Evolutionary conservation across 1,140 invertebrate genomes (phyloP), one percentile per base, ranked within the genome.

Genomic region (Brachystomella parvula): DNA sequence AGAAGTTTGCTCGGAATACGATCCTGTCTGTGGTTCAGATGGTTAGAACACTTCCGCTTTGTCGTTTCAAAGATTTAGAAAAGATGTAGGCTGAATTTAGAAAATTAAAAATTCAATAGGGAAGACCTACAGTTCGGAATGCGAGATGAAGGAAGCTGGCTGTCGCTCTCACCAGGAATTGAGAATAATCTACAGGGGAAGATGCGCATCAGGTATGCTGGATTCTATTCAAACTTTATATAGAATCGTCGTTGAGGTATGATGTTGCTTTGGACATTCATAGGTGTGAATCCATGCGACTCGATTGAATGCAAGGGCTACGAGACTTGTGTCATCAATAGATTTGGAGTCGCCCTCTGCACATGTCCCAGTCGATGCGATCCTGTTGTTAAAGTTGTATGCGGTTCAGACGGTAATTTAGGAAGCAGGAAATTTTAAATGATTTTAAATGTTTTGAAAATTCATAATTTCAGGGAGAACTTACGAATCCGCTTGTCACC

Each of bases 281-380:
- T n/a, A 91, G 90, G 87, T 53, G 82, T 86, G 33, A 92, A 92
- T 78, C 89, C 89, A 0, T 93, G 90, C 76, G 83, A 84, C 67
- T 85, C 82, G 62, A 82, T 89, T 19, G 83, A 86, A 63, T 94
- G 90, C 76, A 80, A 81, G 12, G 76, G 82, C 35, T 85, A 87
- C 0, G 85, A 92, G 73, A 86, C 89, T 75, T 95, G 92, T 77
- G 83, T 83, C 15, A 90, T 95, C 73, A 86, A 92, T 79, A 83
- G 85, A 63, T 86, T 84, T 65, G 91, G 90, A 0, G 89, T 88
- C 47, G 89, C 90, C 0, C 83, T 83, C 65, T 94, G 90, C 76
- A 84, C 86, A 65, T 94, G 91, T 75, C 85, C 86, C 0, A 82
- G 85, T 26, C 79, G 81, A n/a, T 94, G 91, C 77, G 87, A 91